Evolutionary conservation across 2,888 invertebrate genomes (phyloP).

Genomic region (Phlogophora meticulosa): DNA sequence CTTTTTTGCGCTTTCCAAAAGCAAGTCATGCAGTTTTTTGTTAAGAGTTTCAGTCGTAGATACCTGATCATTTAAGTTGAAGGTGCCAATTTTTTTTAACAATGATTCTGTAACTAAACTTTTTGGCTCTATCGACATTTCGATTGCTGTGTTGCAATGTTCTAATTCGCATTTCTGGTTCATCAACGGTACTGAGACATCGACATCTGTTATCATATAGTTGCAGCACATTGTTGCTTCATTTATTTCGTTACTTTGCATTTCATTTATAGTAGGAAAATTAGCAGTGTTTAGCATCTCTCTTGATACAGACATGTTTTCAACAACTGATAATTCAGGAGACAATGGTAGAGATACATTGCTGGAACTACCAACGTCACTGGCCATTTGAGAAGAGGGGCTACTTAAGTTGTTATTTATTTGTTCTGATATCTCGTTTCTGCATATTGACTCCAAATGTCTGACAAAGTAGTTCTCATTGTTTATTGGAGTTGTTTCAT

Average conservation of each 20-base stretch:
- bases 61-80: conserved; percentile 72
- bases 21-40: conserved; percentile 76
- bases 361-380: conserved; percentile 76
- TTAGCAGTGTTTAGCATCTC: conserved; percentile 68
- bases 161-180: conserved; percentile 76
- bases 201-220: conserved; percentile 74
- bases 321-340: conserved; percentile 86
- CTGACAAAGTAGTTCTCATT: conserved; percentile 52
- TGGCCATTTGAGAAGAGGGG: conserved; percentile 38
- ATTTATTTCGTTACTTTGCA: conserved; percentile 60
- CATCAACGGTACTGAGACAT: conserved; percentile 82
- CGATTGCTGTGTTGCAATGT: conserved; percentile 52
- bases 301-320: conserved; percentile 81
- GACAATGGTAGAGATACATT: conserved; percentile 82
- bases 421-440: conserved; percentile 48
- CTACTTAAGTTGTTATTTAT: conserved; percentile 13
- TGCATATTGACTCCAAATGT: conserved; percentile 47
- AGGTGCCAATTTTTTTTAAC: conserved; percentile 72
- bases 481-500: conserved; percentile 68
- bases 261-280: conserved; percentile 74
- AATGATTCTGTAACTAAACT: conserved; percentile 73
- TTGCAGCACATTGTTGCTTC: conserved; percentile 66
- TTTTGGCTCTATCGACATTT: conserved; percentile 53
- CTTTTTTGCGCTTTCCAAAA: conserved; percentile 85
- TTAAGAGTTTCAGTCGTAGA: conserved; percentile 80